A percentile compares a stretch with the other conserved stretches of the same genome.
phyloP scores from a whole-genome alignment of 2,113 vertebrate species.

The Heliornis fulica region DNA sequence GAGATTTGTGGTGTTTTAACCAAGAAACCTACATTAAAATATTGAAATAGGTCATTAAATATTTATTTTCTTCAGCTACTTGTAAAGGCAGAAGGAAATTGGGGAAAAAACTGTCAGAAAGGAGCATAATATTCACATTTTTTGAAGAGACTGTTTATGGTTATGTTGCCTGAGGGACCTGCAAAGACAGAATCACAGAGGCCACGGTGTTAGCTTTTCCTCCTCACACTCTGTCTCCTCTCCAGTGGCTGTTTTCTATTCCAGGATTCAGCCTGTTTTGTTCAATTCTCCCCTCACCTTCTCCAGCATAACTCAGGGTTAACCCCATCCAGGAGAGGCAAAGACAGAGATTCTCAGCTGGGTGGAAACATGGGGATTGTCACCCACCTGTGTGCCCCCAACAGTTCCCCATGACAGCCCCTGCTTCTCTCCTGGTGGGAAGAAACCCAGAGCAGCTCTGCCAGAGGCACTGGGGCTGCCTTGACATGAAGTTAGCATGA shows the following conservation, averaged over 20 bases:
- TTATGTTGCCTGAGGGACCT: slow-evolving; percentile 47
- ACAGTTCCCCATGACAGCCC: background rate
- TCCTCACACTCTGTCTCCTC: background rate
- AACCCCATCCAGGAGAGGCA: background rate
- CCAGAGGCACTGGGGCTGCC: accelerated
- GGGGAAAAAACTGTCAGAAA: slow-evolving; percentile 37
- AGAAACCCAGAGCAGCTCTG: background rate
- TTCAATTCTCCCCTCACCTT: background rate
- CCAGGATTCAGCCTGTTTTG: background rate
- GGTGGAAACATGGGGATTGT: background rate
- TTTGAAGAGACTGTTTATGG: slow-evolving; percentile 42
- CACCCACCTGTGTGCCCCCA: background rate
- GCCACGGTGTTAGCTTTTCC: background rate
- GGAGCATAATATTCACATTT: background rate
- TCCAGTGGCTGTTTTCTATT: slow-evolving; percentile 8
- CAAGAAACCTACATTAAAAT: slow-evolving; percentile 57
- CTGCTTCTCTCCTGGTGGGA: background rate
- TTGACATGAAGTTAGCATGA: background rate
- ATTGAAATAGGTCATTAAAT: slow-evolving; percentile 64
- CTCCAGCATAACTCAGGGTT: background rate
- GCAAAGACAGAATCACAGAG: slow-evolving; percentile 6
- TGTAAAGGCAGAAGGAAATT: slow-evolving; percentile 21
- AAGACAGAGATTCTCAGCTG: background rate
- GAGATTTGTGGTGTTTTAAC: slow-evolving; percentile 60
- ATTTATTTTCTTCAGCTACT: slow-evolving; percentile 61